A percentile compares a stretch with the other conserved stretches of the same genome.
These are phyloP conservation scores for Australoheros scitulus DNA, from an alignment of 2,113 vertebrate species.

Conservation along the genomic window DNA sequence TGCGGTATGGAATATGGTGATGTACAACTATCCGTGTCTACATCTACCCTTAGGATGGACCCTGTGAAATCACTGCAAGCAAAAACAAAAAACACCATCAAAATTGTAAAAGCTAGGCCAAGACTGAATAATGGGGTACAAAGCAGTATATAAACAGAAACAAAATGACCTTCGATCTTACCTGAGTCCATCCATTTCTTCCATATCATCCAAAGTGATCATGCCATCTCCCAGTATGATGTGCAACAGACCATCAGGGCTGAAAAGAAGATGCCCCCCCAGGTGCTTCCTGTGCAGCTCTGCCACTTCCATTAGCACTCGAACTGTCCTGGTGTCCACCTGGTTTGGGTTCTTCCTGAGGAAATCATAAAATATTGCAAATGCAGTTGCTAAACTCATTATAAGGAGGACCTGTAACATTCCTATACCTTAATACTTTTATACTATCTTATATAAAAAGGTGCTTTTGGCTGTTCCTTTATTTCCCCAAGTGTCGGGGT, in stretches of 20 bases:
- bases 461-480: neutral
- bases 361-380: neutral
- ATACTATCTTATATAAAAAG: neutral
- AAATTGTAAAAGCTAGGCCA: conserved; percentile 5
- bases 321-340: conserved; percentile 89
- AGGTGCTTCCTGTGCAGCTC: conserved; percentile 96
- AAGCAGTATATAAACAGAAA: neutral
- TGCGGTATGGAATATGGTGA: conserved; percentile 91
- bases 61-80: conserved; percentile 95
- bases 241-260: conserved; percentile 91
- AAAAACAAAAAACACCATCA: conserved; percentile 44
- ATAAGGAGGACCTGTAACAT: neutral
- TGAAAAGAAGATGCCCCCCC: conserved; percentile 94
- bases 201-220: conserved; percentile 99
- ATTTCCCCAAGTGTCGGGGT: neutral
- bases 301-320: conserved; percentile 94
- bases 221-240: conserved; percentile 96
- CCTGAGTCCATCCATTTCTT: conserved; percentile 99
- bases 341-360: conserved; percentile 95
- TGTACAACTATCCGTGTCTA: conserved; percentile 88
- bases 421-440: neutral
- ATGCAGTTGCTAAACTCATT: neutral
- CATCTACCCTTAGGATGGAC: conserved; percentile 92
- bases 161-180: conserved; percentile 63
- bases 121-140: neutral